Evolutionary conservation across 1,140 invertebrate genomes (phyloP).

Genomic region (Neodiprion pinetum): DNA sequence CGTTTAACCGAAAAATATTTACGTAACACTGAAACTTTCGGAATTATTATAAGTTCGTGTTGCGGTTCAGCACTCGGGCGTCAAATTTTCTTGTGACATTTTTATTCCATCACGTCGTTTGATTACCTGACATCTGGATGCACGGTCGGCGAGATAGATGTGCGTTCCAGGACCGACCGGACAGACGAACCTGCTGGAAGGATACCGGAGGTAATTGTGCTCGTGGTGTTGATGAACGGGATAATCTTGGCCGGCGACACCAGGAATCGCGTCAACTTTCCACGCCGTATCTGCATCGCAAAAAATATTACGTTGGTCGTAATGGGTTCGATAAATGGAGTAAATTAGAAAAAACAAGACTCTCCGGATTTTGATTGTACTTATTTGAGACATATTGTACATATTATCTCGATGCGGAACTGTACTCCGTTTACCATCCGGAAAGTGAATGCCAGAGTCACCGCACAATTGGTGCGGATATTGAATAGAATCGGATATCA

Average conservation of each 20-base stretch:
- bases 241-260: conserved; percentile 43
- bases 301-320: conserved; percentile 9
- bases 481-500: too few species aligned
- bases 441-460: too few species aligned
- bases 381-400: too few species aligned
- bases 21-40: background rate
- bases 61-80: background rate
- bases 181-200: conserved; percentile 29
- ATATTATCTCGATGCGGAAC: too few species aligned
- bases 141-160: conserved; percentile 31
- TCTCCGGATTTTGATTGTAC: too few species aligned
- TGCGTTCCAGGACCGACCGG: conserved; percentile 24
- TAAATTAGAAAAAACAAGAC: too few species aligned
- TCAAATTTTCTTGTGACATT: conserved; percentile 7
- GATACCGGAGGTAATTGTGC: conserved; percentile 26
- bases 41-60: background rate
- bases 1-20: background rate
- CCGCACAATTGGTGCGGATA: too few species aligned
- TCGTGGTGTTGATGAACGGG: conserved; percentile 36
- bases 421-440: too few species aligned
- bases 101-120: conserved; percentile 1
- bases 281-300: conserved; percentile 11
- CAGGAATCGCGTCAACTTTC: conserved; percentile 36
- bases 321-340: too few species aligned
- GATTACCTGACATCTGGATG: conserved; percentile 35